A percentile compares a stretch with the other conserved stretches of the same genome.
Conservation (phyloP, 2,113 vertebrate genomes). For the Pterocles burchelli region DNA sequence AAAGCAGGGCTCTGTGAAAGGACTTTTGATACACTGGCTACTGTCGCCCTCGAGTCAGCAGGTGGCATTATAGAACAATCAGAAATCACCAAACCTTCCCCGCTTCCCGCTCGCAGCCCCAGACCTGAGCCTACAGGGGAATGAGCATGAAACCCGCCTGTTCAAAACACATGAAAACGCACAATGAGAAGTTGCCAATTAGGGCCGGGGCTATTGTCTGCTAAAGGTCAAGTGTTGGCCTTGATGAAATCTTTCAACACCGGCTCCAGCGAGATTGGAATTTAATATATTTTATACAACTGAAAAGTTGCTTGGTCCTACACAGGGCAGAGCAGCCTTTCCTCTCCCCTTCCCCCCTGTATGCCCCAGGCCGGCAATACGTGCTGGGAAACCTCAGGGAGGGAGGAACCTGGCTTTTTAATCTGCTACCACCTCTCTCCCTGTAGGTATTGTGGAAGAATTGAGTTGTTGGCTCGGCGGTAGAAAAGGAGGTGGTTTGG, state of each 20-base stretch:
- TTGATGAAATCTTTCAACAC: slow-evolving; percentile 54
- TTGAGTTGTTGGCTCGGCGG: slow-evolving; percentile 25
- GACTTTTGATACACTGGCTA: slow-evolving; percentile 35
- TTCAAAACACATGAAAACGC: not conserved
- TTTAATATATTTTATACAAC: not conserved
- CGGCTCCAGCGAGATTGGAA: not conserved
- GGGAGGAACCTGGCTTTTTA: slow-evolving; percentile 50
- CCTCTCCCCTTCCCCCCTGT: slow-evolving; percentile 28
- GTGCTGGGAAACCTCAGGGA: slow-evolving; percentile 39
- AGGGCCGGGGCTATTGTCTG: slow-evolving; percentile 53
- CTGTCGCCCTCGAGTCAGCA: slow-evolving; percentile 51
- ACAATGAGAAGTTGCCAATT: slow-evolving; percentile 57
- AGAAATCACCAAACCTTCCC: not conserved
- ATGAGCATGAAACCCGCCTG: slow-evolving; percentile 40
- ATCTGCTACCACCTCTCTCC: slow-evolving; percentile 49
- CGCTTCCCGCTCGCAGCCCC: not conserved
- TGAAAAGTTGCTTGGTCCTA: not conserved
- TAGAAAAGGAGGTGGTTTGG: slow-evolving; percentile 56
- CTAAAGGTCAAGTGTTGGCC: slow-evolving; percentile 59
- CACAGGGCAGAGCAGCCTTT: not conserved
- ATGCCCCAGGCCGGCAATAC: not conserved
- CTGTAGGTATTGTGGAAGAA: slow-evolving; percentile 50
- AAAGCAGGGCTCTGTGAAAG: slow-evolving; percentile 49
- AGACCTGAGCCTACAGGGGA: slow-evolving; percentile 29
- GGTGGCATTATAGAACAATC: slow-evolving; percentile 68